Percentiles rank a stretch among this genome's conserved stretches.
Conservation (phyloP, 2,888 invertebrate species). For the Pristionchus exspectatus region DNA sequence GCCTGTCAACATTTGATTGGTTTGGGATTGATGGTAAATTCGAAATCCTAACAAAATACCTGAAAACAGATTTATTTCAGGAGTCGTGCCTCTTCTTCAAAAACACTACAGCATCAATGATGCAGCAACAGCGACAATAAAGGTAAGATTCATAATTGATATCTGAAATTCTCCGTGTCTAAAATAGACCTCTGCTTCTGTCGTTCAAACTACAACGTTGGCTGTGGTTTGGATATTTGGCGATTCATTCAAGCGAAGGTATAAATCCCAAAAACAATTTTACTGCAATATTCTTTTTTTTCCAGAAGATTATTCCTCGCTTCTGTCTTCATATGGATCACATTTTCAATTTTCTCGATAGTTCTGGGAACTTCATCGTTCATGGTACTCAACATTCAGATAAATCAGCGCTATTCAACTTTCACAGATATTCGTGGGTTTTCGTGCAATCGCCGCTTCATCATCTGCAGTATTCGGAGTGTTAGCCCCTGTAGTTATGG, state of each 20-base stretch:
- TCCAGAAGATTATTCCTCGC: not conserved
- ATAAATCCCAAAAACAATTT: not conserved
- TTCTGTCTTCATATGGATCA: not conserved
- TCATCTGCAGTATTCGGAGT: not conserved
- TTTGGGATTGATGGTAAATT: not conserved
- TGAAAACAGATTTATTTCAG: not conserved
- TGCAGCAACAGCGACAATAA: not conserved
- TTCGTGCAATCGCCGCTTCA: not conserved
- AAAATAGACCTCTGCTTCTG: not conserved
- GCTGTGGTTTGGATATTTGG: not conserved
- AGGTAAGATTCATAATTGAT: not conserved
- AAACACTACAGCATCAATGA: not conserved
- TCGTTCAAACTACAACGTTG: not conserved
- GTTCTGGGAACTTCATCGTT: not conserved
- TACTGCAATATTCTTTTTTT: not conserved
- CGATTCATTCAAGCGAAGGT: not conserved
- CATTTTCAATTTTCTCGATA: not conserved
- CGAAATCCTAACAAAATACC: not conserved
- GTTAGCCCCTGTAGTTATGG: not conserved
- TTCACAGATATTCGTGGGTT: not conserved
- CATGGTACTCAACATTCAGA: not conserved
- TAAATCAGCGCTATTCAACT: not conserved
- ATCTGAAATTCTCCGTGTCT: not conserved
- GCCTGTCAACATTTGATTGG: not conserved
- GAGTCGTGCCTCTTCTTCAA: not conserved